phyloP scores from a whole-genome alignment of 2,888 invertebrate species.

The Nesidiocoris tenuis region DNA sequence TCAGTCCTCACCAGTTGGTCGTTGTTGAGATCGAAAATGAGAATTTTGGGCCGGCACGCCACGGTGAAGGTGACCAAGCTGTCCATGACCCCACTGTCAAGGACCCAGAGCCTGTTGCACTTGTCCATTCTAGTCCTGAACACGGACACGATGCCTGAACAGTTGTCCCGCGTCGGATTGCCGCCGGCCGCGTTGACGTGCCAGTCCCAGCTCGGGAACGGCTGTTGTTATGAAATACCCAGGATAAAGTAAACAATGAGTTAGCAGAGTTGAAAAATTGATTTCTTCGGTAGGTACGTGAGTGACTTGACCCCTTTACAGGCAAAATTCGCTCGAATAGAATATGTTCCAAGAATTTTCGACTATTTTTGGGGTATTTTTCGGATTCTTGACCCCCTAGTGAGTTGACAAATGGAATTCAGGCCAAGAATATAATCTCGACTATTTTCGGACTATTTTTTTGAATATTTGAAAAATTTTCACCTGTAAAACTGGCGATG shows the following conservation, averaged over 20 bases:
- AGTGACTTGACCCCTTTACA: too few relatives aligned
- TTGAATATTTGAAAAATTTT: too few relatives aligned
- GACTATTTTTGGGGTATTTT: too few relatives aligned
- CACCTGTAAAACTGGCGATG: constrained; percentile 68
- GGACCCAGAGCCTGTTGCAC: constrained; percentile 80
- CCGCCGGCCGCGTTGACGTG: constrained; percentile 63
- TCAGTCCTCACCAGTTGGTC: constrained; percentile 62
- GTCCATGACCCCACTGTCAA: constrained; percentile 74
- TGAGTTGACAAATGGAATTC: too few relatives aligned
- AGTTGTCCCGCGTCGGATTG: constrained; percentile 69
- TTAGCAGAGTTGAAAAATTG: too few relatives aligned
- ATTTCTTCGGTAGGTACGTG: too few relatives aligned
- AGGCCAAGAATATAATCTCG: too few relatives aligned
- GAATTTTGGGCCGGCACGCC: constrained; percentile 75
- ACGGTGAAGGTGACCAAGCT: constrained; percentile 67
- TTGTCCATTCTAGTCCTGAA: constrained; percentile 73
- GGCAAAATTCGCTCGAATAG: too few relatives aligned
- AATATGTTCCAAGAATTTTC: too few relatives aligned
- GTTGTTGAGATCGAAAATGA: constrained; percentile 74
- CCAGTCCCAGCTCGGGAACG: constrained; percentile 76
- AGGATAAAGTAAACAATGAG: neutral
- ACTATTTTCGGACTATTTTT: too few relatives aligned
- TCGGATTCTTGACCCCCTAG: too few relatives aligned
- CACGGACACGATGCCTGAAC: constrained; percentile 74
- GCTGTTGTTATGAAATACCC: constrained; percentile 55